A percentile compares a stretch with the other conserved stretches of the same genome.
Evolutionary conservation across 92 coral and sea anemone species (phyloP).

Genomic region (Anthopleura xanthogrammica): DNA sequence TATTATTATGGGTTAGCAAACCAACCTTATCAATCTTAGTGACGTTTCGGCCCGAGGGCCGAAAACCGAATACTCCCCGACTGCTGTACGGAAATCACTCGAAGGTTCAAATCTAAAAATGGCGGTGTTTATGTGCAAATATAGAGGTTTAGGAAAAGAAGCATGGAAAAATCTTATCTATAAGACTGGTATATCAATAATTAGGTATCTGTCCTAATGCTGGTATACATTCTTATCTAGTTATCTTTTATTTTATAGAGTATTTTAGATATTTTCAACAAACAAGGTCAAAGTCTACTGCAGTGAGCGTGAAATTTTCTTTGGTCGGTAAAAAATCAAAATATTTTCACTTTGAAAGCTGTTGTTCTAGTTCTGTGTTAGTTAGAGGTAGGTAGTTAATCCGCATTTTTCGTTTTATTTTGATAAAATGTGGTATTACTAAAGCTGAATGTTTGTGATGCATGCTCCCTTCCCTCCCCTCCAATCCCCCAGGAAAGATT

Average conservation of each 20-base stretch:
- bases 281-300: neutral
- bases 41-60: too few species aligned
- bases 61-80: slow-evolving; percentile 18
- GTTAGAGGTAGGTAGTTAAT: neutral
- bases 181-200: slow-evolving; percentile 7
- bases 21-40: too few species aligned
- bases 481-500: neutral
- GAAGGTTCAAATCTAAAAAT: slow-evolving; percentile 20
- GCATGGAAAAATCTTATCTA: neutral
- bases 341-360: neutral
- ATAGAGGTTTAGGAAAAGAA: slow-evolving; percentile 4
- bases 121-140: slow-evolving; percentile 39
- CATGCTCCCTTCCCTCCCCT: neutral
- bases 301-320: neutral
- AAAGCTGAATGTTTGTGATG: neutral
- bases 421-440: neutral
- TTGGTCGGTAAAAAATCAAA: neutral
- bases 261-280: neutral
- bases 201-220: neutral
- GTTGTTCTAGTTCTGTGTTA: neutral
- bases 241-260: neutral
- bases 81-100: slow-evolving; percentile 12
- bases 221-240: neutral
- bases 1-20: too few species aligned
- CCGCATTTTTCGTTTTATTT: neutral